Base-by-base conservation (phyloP, 2,888 invertebrate species). In the Phorcus lineatus region DNA sequence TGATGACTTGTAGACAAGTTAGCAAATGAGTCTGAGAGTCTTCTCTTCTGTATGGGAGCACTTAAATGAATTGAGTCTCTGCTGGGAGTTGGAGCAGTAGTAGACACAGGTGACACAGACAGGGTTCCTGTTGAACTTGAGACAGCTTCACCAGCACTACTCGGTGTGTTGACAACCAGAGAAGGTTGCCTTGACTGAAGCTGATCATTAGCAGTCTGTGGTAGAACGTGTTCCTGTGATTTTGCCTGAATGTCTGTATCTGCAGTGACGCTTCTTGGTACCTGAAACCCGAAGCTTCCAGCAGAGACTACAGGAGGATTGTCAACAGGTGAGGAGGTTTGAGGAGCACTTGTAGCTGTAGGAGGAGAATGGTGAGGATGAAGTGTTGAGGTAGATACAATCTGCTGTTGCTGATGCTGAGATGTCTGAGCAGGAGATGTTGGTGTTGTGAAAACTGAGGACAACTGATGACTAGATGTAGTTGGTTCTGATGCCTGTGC, bases 351-450 rank as follows among this genome's bases (percentile, higher is more conserved):
- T 4, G 36, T 36, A 70, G 70, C 70, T 36, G 70, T 36, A 3
- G 70, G 19, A 40, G 70, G 19, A 70, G 70, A 40, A 9, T 31
- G 31, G 9, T 70, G 70, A 40, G 31, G 19, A 11, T 70, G 70
- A 40, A 70, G 31, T 70, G 70, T 70, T 40, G 70, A 70, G 70
- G 70, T 70, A 70, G 70, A 70, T 70, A 40, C 40, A 36, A 40
- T 70, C 40, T 70, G 70, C 40, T 70, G 70, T 36, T 70, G 70
- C 17, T 62, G 62, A 24, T 62, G 62, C 24, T 62, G 62, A n/a
- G 70, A 19, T 70, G 40, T 31, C 70, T 70, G 70, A 31, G 36
- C 40, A 24, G 70, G 70, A 36, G 36, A 70, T 7, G 40, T 19
- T 36, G 70, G 70, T 70, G 36, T 36, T 36, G 70, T 70, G 40